These are phyloP conservation scores for Gymnoscopelus microlampas DNA, from an alignment of 2,797 vertebrate genomes.

Conservation along the genomic window DNA sequence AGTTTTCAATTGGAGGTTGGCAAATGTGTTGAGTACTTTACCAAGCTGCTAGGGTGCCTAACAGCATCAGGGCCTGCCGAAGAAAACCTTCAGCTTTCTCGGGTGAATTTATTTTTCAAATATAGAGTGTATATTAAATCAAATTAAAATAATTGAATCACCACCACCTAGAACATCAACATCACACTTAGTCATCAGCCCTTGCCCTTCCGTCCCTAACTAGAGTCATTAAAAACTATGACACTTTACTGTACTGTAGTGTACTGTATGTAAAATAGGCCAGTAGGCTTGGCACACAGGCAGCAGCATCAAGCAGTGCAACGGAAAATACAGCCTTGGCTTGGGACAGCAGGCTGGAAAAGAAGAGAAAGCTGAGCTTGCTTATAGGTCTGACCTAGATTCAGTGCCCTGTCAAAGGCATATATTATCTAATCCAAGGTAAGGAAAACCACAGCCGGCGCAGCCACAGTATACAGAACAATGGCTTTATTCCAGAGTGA, in stretches of 20 bases:
- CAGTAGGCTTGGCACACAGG: slow-evolving; percentile 40
- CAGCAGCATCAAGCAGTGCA: slow-evolving; percentile 47
- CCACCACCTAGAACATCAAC: slow-evolving; percentile 12
- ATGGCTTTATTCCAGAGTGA: slow-evolving; percentile 31
- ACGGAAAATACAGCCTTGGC: slow-evolving; percentile 72
- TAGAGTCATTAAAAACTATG: slow-evolving; percentile 33
- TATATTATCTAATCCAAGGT: slow-evolving; percentile 76
- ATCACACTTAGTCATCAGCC: slow-evolving; percentile 1
- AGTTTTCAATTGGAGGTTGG: neutral
- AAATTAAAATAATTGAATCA: too few relatives aligned
- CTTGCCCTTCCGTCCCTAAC: neutral
- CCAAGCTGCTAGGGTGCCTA: too few relatives aligned
- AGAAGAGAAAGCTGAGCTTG: slow-evolving; percentile 70
- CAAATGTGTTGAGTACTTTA: too few relatives aligned
- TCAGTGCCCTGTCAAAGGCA: slow-evolving; percentile 66
- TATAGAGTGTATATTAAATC: too few relatives aligned
- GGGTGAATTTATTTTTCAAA: too few relatives aligned
- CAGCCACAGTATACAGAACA: slow-evolving; percentile 47
- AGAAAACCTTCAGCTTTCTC: too few relatives aligned
- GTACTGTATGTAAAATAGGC: slow-evolving; percentile 45
- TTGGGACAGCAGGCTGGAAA: slow-evolving; percentile 65
- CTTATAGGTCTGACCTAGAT: slow-evolving; percentile 78
- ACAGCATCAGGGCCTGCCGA: too few relatives aligned
- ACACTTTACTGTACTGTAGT: slow-evolving; percentile 38
- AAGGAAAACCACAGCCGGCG: slow-evolving; percentile 62